These are phyloP conservation scores for Rosalia funebris DNA, from an alignment of 2,888 invertebrate genomes.

Conservation along the genomic window DNA sequence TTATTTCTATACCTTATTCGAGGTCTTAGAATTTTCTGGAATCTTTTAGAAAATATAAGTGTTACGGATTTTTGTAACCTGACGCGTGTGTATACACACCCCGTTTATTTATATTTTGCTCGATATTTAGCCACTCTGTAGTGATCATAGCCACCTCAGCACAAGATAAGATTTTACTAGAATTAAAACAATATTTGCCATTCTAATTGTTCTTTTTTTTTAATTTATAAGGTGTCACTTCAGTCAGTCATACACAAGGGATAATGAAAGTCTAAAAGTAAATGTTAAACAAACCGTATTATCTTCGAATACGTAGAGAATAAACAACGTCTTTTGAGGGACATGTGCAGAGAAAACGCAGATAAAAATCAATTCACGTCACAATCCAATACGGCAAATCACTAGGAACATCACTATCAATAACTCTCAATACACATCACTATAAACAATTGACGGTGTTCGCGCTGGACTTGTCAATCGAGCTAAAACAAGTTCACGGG, in stretches of 20 bases:
- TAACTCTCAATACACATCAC: slow-evolving; percentile 1
- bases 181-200: slow-evolving; percentile 15
- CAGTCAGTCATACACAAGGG: slow-evolving; percentile 17
- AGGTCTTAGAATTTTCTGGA: neutral
- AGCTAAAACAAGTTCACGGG: slow-evolving; percentile 32
- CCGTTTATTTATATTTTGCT: neutral
- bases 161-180: neutral
- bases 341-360: neutral
- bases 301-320: slow-evolving; percentile 11
- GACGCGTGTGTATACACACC: too few species aligned
- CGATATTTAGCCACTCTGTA: too few species aligned
- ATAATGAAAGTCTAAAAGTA: slow-evolving; percentile 13
- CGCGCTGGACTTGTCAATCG: slow-evolving; percentile 29
- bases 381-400: neutral
- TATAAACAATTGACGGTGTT: slow-evolving; percentile 9
- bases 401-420: neutral
- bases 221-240: slow-evolving; percentile 20
- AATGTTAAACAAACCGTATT: slow-evolving; percentile 20
- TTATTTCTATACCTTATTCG: neutral
- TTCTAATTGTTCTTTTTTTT: slow-evolving; percentile 37
- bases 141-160: neutral
- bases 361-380: slow-evolving; percentile 11
- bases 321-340: slow-evolving; percentile 1
- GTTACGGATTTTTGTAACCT: neutral
- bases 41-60: neutral